Percentiles rank a stretch among this genome's conserved stretches.
phyloP scores from a whole-genome alignment of 2,797 vertebrate species.

The Cyprinodon diabolis region DNA sequence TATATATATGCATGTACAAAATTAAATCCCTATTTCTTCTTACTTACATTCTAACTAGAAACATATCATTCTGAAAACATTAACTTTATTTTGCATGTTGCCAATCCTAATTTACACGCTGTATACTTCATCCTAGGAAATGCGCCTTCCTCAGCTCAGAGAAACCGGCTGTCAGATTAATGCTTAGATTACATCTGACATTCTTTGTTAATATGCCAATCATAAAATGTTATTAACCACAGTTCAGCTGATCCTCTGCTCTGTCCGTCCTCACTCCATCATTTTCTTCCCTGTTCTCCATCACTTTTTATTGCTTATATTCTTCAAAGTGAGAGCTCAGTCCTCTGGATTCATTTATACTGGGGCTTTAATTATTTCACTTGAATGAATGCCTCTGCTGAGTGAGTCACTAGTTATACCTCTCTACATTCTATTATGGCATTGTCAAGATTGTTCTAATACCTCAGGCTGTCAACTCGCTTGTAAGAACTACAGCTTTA shows the following conservation, averaged over 20 bases:
- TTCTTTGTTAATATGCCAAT: constrained; percentile 46
- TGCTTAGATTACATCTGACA: constrained; percentile 10
- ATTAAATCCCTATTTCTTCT: too few species aligned
- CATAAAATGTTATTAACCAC: constrained; percentile 47
- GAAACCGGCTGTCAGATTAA: background rate
- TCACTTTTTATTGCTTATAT: constrained; percentile 46
- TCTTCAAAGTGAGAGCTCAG: constrained; percentile 42
- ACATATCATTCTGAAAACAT: background rate
- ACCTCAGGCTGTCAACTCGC: constrained; percentile 20
- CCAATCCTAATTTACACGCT: background rate
- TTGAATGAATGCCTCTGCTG: constrained; percentile 26
- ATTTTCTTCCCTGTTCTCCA: constrained; percentile 8
- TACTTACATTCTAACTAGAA: background rate
- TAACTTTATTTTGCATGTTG: background rate
- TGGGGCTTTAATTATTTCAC: constrained; percentile 47
- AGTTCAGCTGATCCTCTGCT: constrained; percentile 24
- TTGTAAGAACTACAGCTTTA: constrained; percentile 11
- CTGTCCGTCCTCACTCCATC: constrained; percentile 23
- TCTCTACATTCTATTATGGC: constrained; percentile 38
- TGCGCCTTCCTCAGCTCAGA: background rate
- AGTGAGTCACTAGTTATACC: constrained; percentile 25
- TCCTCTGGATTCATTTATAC: constrained; percentile 37
- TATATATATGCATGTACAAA: too few species aligned
- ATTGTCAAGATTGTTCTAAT: constrained; percentile 45
- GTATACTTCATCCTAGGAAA: background rate